phyloP scores from a whole-genome alignment of 2,113 vertebrate genomes.

The Colius striatus region DNA sequence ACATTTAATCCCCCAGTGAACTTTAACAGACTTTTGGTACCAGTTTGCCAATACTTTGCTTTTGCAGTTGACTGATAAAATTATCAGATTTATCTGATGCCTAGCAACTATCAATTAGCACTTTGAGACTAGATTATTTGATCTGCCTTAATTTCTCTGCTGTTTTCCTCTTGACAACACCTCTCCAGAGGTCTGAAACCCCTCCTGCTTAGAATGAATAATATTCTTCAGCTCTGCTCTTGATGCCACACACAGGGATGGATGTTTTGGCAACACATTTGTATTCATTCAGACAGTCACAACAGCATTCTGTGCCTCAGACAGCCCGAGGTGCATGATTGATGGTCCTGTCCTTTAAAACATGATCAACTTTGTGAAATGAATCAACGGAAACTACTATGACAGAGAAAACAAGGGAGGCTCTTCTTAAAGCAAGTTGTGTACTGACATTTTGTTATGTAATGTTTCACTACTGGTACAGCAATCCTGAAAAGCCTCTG shows the following conservation, averaged over 20 bases:
- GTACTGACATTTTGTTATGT: not conserved
- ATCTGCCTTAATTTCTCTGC: not conserved
- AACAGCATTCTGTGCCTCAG: not conserved
- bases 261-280: not conserved
- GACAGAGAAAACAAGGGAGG: not conserved
- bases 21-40: not conserved
- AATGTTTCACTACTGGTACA: not conserved
- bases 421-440: not conserved
- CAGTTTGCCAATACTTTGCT: not conserved
- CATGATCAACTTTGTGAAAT: not conserved
- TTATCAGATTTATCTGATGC: not conserved
- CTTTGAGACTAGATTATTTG: not conserved
- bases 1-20: not conserved
- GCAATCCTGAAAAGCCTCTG: not conserved
- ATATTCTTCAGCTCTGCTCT: not conserved
- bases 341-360: not conserved
- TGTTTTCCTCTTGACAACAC: not conserved
- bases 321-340: not conserved
- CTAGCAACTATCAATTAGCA: not conserved
- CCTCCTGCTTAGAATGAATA: not conserved
- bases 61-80: not conserved
- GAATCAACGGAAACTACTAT: not conserved
- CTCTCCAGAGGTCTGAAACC: not conserved
- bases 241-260: rapidly evolving
- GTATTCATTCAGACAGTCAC: not conserved